phyloP scores from a whole-genome alignment of 2,888 invertebrate species.

The Tubulanus polymorphus region DNA sequence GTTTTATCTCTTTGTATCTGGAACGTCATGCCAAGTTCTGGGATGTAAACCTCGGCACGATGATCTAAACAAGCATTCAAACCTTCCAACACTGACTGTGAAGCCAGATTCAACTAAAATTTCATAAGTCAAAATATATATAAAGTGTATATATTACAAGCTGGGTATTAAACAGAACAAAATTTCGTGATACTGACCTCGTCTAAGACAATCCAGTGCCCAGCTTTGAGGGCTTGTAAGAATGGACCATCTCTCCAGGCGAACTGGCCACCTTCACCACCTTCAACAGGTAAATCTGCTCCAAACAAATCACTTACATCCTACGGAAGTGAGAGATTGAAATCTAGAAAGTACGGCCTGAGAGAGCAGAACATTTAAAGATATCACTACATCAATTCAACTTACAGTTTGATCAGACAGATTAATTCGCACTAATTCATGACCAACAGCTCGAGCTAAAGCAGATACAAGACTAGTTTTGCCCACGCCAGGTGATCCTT shows the following conservation, averaged over 20 bases:
- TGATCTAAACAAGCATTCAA: slow-evolving; percentile 98
- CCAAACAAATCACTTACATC: slow-evolving; percentile 98
- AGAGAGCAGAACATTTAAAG: not conserved
- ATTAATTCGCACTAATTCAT: slow-evolving; percentile 86
- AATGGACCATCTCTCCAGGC: slow-evolving; percentile 96
- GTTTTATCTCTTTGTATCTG: slow-evolving; percentile 68
- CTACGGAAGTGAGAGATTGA: slow-evolving; percentile 48
- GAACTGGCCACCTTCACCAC: slow-evolving; percentile 79
- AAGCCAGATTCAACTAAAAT: slow-evolving; percentile 81
- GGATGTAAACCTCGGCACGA: slow-evolving; percentile 89
- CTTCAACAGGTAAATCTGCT: slow-evolving; percentile 90
- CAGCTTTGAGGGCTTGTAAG: slow-evolving; percentile 82
- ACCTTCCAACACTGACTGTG: slow-evolving; percentile 97
- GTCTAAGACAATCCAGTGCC: slow-evolving; percentile 95
- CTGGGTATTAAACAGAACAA: not conserved
- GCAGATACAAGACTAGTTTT: slow-evolving; percentile 94
- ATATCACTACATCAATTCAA: too few relatives aligned
- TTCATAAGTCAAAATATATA: not conserved
- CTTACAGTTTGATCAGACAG: slow-evolving; percentile 95
- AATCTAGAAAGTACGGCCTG: not conserved
- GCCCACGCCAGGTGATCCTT: slow-evolving; percentile 94
- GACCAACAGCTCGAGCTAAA: slow-evolving; percentile 77
- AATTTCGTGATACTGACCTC: slow-evolving; percentile 61
- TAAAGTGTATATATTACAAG: not conserved
- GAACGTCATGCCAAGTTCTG: slow-evolving; percentile 87